These are phyloP conservation scores for Phoxinus phoxinus DNA, from an alignment of 2,113 vertebrate species.

Conservation along the genomic window DNA sequence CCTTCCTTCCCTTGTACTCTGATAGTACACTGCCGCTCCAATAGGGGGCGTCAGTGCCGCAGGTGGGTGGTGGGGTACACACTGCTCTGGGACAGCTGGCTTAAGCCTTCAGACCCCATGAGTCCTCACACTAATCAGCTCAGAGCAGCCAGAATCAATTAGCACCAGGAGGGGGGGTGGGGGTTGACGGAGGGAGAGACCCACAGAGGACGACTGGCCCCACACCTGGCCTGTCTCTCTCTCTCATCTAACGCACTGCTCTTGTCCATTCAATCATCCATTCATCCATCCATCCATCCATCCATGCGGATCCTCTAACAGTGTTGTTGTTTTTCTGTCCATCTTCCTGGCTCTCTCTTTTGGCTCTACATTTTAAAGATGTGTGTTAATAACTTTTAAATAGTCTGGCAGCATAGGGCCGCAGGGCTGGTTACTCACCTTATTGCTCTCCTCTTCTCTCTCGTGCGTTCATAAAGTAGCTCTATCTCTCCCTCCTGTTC, in stretches of 20 bases:
- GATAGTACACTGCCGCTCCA: slow-evolving; percentile 11
- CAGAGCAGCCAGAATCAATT: slow-evolving; percentile 69
- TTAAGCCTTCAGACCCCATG: slow-evolving; percentile 55
- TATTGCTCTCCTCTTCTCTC: slow-evolving; percentile 53
- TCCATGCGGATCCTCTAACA: slow-evolving; percentile 5
- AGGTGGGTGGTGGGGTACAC: slow-evolving; percentile 52
- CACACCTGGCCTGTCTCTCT: slow-evolving; percentile 57
- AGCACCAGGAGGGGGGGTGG: slow-evolving; percentile 64
- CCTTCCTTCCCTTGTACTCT: slow-evolving; percentile 48
- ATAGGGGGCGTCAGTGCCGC: slow-evolving; percentile 47
- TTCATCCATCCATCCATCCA: slow-evolving; percentile 36
- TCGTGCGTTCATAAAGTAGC: slow-evolving; percentile 9
- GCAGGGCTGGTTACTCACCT: slow-evolving; percentile 55
- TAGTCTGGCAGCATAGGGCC: slow-evolving; percentile 59
- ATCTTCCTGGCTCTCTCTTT: slow-evolving; percentile 21
- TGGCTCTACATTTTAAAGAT: slow-evolving; percentile 57
- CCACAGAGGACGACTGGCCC: slow-evolving; percentile 57
- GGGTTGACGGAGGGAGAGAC: slow-evolving; percentile 31
- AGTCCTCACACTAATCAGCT: slow-evolving; percentile 70
- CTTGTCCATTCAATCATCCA: slow-evolving; percentile 11
- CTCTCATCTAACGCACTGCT: slow-evolving; percentile 31
- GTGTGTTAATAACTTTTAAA: slow-evolving; percentile 65
- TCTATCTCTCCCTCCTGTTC: slow-evolving; percentile 31
- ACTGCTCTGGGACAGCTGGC: slow-evolving; percentile 65
- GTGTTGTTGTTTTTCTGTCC: background rate